Evolutionary conservation across 2,113 vertebrate species (phyloP).

Genomic region (Hippocampus zosterae): DNA sequence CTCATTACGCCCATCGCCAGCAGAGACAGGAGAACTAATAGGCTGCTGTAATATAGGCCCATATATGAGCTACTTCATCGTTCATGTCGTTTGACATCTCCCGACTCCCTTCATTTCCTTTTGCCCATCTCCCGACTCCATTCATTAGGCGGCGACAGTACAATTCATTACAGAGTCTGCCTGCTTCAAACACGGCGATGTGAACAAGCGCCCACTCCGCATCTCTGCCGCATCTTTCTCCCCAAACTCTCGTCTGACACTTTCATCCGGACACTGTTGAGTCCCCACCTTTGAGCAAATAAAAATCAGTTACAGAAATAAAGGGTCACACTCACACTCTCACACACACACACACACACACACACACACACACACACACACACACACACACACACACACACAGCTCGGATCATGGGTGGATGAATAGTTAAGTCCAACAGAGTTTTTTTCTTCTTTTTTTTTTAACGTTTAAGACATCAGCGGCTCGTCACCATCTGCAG

Average conservation of each 20-base stretch:
- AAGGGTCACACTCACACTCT: neutral
- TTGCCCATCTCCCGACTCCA: constrained; percentile 44
- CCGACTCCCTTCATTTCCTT: constrained; percentile 55
- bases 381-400: too few species aligned
- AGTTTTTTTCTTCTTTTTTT: too few species aligned
- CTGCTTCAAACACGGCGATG: constrained; percentile 29
- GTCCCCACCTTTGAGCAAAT: neutral
- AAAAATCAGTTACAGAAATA: neutral
- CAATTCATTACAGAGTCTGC: constrained; percentile 58
- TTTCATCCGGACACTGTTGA: constrained; percentile 12
- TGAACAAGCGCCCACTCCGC: constrained; percentile 22
- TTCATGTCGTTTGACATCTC: constrained; percentile 57
- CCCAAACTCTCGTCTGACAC: constrained; percentile 27
- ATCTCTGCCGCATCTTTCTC: neutral
- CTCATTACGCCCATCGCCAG: constrained; percentile 55
- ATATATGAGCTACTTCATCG: constrained; percentile 59
- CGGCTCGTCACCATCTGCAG: too few species aligned
- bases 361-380: too few species aligned
- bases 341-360: too few species aligned
- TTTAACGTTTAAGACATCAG: too few species aligned
- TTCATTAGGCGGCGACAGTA: constrained; percentile 66
- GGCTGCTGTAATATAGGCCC: constrained; percentile 48
- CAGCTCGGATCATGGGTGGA: too few species aligned
- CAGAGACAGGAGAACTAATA: constrained; percentile 59
- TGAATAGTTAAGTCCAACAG: too few species aligned